phyloP scores from a whole-genome alignment of 2,888 invertebrate species.

The Apoderus coryli region DNA sequence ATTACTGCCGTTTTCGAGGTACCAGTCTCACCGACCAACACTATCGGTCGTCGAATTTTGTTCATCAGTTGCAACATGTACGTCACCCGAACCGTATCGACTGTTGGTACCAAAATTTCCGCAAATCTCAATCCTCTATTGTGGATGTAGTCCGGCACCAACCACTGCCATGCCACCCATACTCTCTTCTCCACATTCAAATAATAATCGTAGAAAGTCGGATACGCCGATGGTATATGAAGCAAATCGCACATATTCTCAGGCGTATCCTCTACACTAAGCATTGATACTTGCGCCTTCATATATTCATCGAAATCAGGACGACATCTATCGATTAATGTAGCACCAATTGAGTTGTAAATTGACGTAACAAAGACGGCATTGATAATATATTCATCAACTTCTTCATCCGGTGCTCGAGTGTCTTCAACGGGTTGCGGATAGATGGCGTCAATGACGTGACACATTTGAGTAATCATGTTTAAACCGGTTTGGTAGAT shows the following conservation, averaged over 20 bases:
- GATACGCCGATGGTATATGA: slow-evolving; percentile 56
- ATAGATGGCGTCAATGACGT: slow-evolving; percentile 61
- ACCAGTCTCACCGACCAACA: slow-evolving; percentile 82
- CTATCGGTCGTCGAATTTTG: slow-evolving; percentile 57
- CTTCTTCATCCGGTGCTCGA: slow-evolving; percentile 34
- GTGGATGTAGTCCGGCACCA: slow-evolving; percentile 65
- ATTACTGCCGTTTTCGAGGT: slow-evolving; percentile 88
- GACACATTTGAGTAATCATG: slow-evolving; percentile 73
- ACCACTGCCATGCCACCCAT: slow-evolving; percentile 79
- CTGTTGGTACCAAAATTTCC: slow-evolving; percentile 79
- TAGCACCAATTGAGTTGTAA: slow-evolving; percentile 75
- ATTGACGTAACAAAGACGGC: slow-evolving; percentile 60
- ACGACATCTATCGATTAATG: slow-evolving; percentile 53
- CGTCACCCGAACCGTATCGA: slow-evolving; percentile 69
- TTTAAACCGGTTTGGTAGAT: slow-evolving; percentile 76
- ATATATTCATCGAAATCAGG: slow-evolving; percentile 64
- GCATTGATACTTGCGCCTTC: slow-evolving; percentile 46
- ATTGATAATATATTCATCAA: slow-evolving; percentile 46
- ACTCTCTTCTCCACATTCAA: slow-evolving; percentile 47
- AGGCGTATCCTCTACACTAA: slow-evolving; percentile 47
- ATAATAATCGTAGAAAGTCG: slow-evolving; percentile 70
- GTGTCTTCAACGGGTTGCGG: slow-evolving; percentile 32
- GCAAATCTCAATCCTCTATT: slow-evolving; percentile 54
- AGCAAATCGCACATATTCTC: slow-evolving; percentile 51
- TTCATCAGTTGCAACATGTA: slow-evolving; percentile 69